A percentile compares a stretch with the other conserved stretches of the same genome.
Evolutionary conservation across 1,140 invertebrate genomes (phyloP).

Genomic region (Rhyacophila brunnea): DNA sequence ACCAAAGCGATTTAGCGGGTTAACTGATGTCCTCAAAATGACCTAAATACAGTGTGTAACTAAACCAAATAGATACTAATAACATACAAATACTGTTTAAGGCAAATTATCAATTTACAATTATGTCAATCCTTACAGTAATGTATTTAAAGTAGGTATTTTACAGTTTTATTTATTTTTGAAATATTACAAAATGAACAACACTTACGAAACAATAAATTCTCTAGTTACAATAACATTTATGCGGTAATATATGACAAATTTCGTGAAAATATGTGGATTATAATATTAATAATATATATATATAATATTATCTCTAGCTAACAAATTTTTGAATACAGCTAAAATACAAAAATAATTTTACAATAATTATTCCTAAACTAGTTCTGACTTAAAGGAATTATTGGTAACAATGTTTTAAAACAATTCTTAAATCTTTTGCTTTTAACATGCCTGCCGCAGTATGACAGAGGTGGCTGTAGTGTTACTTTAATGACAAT

Average conservation of each 20-base stretch:
- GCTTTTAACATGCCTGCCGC: too few relatives aligned
- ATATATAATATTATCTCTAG: background rate
- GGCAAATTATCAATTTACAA: constrained; percentile 28
- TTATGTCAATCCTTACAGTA: constrained; percentile 14
- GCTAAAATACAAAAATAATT: constrained; percentile 24
- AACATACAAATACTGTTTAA: constrained; percentile 27
- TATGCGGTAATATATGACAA: constrained; percentile 20
- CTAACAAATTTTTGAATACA: constrained; percentile 7
- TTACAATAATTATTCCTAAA: constrained; percentile 21
- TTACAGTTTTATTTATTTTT: background rate
- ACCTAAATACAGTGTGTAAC: background rate
- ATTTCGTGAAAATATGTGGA: constrained; percentile 2
- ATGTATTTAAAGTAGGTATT: too few relatives aligned
- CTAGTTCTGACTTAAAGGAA: constrained; percentile 11
- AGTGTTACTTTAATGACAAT: too few relatives aligned
- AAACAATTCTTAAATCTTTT: too few relatives aligned
- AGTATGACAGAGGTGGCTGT: too few relatives aligned
- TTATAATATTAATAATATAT: background rate
- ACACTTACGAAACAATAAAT: constrained; percentile 33
- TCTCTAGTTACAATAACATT: constrained; percentile 26
- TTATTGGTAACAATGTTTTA: constrained; percentile 18
- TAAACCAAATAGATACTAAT: background rate
- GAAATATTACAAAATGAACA: constrained; percentile 30
- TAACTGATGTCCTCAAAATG: background rate
- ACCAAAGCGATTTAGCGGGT: background rate